phyloP scores from a whole-genome alignment of 1,140 invertebrate species.

The Trichonephila clavata region DNA sequence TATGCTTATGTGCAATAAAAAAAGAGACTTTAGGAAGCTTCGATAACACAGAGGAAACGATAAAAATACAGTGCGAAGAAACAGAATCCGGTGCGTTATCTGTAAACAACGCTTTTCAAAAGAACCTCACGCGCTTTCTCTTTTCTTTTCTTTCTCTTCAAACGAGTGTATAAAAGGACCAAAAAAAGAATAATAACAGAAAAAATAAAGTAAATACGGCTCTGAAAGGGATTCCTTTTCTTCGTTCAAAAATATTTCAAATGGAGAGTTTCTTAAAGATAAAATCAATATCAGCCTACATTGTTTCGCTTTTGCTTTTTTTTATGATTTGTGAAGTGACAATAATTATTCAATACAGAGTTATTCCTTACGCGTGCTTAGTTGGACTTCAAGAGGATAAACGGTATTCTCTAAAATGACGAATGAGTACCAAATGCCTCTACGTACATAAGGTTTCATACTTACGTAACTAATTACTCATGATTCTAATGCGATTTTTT shows the following conservation, averaged over 20 bases:
- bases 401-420: background rate
- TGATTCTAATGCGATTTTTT: no score
- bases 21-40: conserved; percentile 5
- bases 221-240: background rate
- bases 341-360: background rate
- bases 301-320: background rate
- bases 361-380: background rate
- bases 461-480: no score
- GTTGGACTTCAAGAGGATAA: background rate
- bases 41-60: conserved; percentile 1
- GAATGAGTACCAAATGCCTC: no score
- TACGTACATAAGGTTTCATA: no score
- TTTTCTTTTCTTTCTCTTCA: background rate
- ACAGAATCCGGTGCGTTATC: background rate
- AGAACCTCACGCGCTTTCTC: background rate
- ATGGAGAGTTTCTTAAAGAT: conserved; percentile 1
- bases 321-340: background rate
- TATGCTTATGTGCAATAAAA: conserved; percentile 28
- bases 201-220: background rate
- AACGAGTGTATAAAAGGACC: background rate
- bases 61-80: conserved; percentile 20
- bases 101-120: conserved; percentile 17
- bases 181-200: background rate
- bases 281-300: conserved; percentile 1
- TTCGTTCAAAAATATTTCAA: conserved; percentile 1